Base-by-base conservation (phyloP, 1,140 invertebrate species). In the Tenebrio molitor region DNA sequence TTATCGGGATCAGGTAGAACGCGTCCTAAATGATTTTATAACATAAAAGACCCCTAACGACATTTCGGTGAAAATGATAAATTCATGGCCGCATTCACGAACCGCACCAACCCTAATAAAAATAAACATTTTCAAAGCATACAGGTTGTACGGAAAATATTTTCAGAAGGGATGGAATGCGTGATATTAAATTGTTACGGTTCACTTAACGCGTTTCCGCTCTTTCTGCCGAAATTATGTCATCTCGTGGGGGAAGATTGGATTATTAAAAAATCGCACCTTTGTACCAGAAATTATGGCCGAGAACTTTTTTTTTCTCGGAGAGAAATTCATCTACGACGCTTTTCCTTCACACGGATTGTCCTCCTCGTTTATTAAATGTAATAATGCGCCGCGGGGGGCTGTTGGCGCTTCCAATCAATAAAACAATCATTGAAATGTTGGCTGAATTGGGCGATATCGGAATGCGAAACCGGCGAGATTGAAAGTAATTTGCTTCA, bases 111-210 rank as follows among this genome's bases (percentile, higher is more conserved):
- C 5, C 36, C 36, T 39, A 33, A 12, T 12, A 39, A 39, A 39
- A 39, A 39, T 39, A 39, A 39, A 39, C 36, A 39, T 39, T 39
- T 39, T 39, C 36, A 39, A 39, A 39, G 36, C 36, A 39, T 12
- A 39, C 36, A 39, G 36, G 36, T 39, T 12, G 36, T 39, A 39
- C 36, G 3, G 36, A 39, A 39, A 39, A 39, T 39, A 39, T 39
- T 39, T 39, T 12, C 36, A 39, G 36, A 39, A 39, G 36, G 36
- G 36, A 39, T 12, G 36, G 36, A 39, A 39, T 39, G 36, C n/a
- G 36, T 12, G 36, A n/a, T 39, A 39, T 39, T 39, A 39, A 39
- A 39, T 39, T 12, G 36, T 39, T 39, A 39, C 36, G 36, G 36
- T 39, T 39, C 36, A 39, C 36, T 2, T 39, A 39, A 39, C 36